Conservation (phyloP, 2,797 vertebrate species). For the Pagetopsis macropterus region DNA sequence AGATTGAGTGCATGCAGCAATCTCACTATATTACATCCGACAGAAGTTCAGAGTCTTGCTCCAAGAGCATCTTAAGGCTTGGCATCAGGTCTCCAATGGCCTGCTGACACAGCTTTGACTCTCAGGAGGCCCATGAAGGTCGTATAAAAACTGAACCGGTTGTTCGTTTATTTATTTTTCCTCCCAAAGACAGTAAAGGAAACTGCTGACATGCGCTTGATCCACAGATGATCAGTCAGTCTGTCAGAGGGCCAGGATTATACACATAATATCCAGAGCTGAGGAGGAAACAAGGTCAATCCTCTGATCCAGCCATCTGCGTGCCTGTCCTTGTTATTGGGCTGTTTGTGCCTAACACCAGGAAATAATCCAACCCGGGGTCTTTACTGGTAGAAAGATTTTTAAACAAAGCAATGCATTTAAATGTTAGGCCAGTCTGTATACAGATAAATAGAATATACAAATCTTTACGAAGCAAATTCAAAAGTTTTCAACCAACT, state of each 20-base stretch:
- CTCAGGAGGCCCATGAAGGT: conserved; percentile 36
- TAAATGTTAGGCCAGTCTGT: not conserved
- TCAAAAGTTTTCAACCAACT: not conserved
- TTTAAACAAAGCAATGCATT: conserved; percentile 11
- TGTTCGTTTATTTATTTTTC: conserved; percentile 15
- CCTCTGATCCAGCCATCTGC: conserved; percentile 75
- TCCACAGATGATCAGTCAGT: conserved; percentile 69
- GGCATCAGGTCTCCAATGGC: not conserved
- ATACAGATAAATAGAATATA: not conserved
- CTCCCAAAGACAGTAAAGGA: conserved; percentile 26
- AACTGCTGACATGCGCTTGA: conserved; percentile 66
- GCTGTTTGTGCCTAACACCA: conserved; percentile 56
- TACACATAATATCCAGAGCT: conserved; percentile 71
- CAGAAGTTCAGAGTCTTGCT: not conserved
- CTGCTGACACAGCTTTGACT: conserved; percentile 30
- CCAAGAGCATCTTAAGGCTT: conserved; percentile 26
- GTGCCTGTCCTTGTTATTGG: conserved; percentile 60
- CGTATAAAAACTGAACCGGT: conserved; percentile 24
- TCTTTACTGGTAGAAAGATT: conserved; percentile 19
- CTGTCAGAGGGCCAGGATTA: conserved; percentile 70
- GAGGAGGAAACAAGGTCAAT: conserved; percentile 76
- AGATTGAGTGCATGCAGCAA: not conserved
- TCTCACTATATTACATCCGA: not conserved
- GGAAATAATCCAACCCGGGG: conserved; percentile 50
- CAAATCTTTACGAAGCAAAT: not conserved